Conservation (phyloP, 1,140 invertebrate genomes). For the Trypoxylus dichotomus region DNA sequence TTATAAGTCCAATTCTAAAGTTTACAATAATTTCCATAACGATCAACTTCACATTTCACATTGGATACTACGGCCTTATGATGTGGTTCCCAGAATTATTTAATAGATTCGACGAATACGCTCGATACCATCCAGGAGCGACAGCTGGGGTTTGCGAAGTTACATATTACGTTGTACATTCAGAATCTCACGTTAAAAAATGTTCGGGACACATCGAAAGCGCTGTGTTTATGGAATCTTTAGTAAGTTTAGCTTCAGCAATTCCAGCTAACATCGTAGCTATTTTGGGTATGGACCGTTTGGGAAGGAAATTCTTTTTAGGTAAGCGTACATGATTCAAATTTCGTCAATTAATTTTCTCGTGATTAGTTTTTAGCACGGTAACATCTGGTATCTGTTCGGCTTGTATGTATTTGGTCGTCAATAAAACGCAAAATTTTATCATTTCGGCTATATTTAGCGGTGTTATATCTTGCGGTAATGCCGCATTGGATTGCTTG, state of each 20-base stretch:
- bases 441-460: conserved; percentile 83
- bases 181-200: conserved; percentile 55
- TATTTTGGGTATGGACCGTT: conserved; percentile 71
- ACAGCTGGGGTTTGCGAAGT: conserved; percentile 75
- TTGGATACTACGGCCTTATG: conserved; percentile 86
- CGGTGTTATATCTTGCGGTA: conserved; percentile 84
- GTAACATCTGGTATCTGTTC: conserved; percentile 82
- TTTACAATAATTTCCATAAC: conserved; percentile 82
- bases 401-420: conserved; percentile 81
- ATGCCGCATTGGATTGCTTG: conserved; percentile 83
- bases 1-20: conserved; percentile 75
- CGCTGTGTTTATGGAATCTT: conserved; percentile 80
- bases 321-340: conserved; percentile 55
- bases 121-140: conserved; percentile 56
- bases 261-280: conserved; percentile 83
- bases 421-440: conserved; percentile 79
- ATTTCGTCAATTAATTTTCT: conserved; percentile 31
- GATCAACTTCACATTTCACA: conserved; percentile 87
- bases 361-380: conserved; percentile 78
- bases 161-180: conserved; percentile 71
- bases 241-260: conserved; percentile 82
- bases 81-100: conserved; percentile 92
- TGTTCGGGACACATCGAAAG: conserved; percentile 73
- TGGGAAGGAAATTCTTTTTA: conserved; percentile 85
- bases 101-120: conserved; percentile 75